Percentiles rank a stretch among this genome's conserved stretches.
These are phyloP conservation scores for Nymphalis urticae DNA, from an alignment of 2,888 invertebrate species.

Conservation along the genomic window DNA sequence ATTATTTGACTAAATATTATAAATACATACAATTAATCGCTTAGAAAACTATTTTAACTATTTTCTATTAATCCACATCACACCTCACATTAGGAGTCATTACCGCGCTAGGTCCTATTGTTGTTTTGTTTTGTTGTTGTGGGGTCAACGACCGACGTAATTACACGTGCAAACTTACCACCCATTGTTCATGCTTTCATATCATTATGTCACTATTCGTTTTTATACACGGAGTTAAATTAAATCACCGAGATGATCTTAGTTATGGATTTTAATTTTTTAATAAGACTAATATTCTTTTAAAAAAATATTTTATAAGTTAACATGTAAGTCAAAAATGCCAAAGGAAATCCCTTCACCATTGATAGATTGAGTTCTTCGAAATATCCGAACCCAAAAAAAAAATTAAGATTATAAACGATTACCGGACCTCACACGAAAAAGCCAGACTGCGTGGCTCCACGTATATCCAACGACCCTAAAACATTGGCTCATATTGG, in stretches of 20 bases:
- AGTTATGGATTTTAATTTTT: not conserved
- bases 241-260: not conserved
- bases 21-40: constrained; percentile 4
- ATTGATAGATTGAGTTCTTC: constrained; percentile 5
- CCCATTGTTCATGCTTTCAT: constrained; percentile 35
- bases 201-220: constrained; percentile 30
- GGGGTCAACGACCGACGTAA: constrained; percentile 37
- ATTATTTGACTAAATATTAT: not conserved
- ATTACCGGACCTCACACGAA: constrained; percentile 38
- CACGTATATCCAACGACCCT: constrained; percentile 29
- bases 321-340: too few relatives aligned
- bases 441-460: constrained; percentile 50
- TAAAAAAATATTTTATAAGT: too few relatives aligned
- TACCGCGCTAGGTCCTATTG: constrained; percentile 35
- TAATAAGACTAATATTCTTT: too few relatives aligned
- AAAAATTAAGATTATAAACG: constrained; percentile 30
- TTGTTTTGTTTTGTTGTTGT: constrained; percentile 32
- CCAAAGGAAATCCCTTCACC: not conserved
- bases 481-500: constrained; percentile 31
- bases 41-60: constrained; percentile 22
- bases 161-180: constrained; percentile 37
- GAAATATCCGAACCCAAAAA: constrained; percentile 18
- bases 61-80: constrained; percentile 31
- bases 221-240: constrained; percentile 20
- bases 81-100: constrained; percentile 35